These are phyloP conservation scores for Orientallactaga bullata DNA, from an alignment of 2,113 vertebrate genomes.

Conservation along the genomic window DNA sequence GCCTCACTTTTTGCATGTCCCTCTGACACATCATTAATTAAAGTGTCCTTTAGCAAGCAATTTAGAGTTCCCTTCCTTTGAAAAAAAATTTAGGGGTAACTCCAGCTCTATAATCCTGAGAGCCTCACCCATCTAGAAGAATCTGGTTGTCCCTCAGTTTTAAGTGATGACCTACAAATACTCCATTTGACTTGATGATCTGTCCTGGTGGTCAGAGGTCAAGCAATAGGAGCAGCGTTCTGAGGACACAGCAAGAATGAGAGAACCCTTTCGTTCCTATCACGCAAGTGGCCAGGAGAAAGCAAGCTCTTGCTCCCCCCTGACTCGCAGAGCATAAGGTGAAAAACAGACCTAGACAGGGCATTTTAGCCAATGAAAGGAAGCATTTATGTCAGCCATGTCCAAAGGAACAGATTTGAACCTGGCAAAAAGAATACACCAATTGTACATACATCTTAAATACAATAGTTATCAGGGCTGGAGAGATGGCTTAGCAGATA, in stretches of 20 bases:
- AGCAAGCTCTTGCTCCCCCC: background rate
- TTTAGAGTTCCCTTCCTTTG: background rate
- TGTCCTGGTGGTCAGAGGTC: background rate
- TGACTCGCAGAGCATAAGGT: background rate
- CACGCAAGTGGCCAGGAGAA: background rate
- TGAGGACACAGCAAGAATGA: background rate
- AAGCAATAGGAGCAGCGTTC: background rate
- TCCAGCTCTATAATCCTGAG: background rate
- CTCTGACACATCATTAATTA: fast-evolving
- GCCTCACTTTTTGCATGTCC: background rate
- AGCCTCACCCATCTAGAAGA: background rate
- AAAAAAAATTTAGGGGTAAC: background rate
- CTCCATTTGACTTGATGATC: background rate
- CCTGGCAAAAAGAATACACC: background rate
- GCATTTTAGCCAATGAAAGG: background rate
- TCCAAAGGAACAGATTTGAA: background rate
- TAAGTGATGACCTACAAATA: background rate
- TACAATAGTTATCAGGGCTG: no score
- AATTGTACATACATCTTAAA: background rate
- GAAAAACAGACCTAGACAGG: background rate
- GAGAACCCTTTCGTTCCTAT: background rate
- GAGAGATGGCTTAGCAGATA: no score
- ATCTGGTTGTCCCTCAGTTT: background rate
- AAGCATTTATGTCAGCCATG: background rate
- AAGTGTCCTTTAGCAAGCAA: background rate